These are phyloP conservation scores for Meteorus colon DNA, from an alignment of 2,888 invertebrate genomes.

Conservation along the genomic window DNA sequence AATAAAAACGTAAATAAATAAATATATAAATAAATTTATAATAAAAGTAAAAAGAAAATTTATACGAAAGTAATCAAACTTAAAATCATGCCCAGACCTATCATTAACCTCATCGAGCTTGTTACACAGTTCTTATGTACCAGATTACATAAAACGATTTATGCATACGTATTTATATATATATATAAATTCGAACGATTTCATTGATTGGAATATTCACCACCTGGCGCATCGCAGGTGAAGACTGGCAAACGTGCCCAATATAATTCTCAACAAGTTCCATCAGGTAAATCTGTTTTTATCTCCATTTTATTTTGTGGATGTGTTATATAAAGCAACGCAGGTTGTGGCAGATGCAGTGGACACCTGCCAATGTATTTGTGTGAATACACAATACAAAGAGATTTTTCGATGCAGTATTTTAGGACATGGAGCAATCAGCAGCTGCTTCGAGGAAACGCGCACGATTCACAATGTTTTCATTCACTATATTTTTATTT, in stretches of 20 bases:
- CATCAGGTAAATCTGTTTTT: constrained; percentile 25
- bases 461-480: background rate
- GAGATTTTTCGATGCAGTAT: constrained; percentile 6
- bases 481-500: background rate
- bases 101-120: constrained; percentile 20
- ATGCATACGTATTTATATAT: too few species aligned
- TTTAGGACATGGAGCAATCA: background rate
- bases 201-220: constrained; percentile 1
- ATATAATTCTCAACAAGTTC: constrained; percentile 1
- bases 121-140: background rate
- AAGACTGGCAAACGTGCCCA: background rate
- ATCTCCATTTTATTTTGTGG: background rate
- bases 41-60: background rate
- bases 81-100: constrained; percentile 5
- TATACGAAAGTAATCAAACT: background rate
- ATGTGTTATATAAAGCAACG: background rate
- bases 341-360: constrained; percentile 31
- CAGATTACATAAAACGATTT: background rate
- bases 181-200: constrained; percentile 25
- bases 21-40: background rate
- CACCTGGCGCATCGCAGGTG: constrained; percentile 41
- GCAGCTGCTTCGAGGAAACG: background rate
- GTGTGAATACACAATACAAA: background rate
- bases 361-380: constrained; percentile 32
- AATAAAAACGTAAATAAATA: background rate